Percentiles rank a stretch among this genome's conserved stretches.
These are phyloP conservation scores for Trichomycterus rosablanca DNA, from an alignment of 2,113 vertebrate genomes.

Conservation along the genomic window DNA sequence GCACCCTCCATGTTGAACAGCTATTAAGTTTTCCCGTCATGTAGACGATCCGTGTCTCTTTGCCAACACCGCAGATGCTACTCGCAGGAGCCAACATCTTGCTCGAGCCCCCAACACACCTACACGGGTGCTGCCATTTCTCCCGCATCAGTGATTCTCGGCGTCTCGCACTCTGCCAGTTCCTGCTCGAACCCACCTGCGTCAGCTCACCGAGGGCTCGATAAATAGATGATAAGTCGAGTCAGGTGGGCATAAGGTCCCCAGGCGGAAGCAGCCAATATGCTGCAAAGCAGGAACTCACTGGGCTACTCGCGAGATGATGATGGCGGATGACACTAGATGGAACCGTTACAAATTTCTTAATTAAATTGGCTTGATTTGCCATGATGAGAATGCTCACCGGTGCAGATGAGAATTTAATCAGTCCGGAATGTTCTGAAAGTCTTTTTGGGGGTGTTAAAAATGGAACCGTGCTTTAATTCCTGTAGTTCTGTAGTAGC, in stretches of 20 bases:
- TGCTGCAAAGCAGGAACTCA: not conserved
- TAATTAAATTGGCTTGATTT: too few species aligned
- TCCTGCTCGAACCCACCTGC: too few species aligned
- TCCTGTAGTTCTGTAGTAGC: too few species aligned
- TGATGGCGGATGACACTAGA: not conserved
- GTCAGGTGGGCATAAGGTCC: not conserved
- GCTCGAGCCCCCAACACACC: not conserved
- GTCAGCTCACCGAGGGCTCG: too few species aligned
- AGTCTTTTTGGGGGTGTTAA: too few species aligned
- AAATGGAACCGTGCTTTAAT: too few species aligned
- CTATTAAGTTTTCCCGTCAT: not conserved
- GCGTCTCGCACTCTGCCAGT: too few species aligned
- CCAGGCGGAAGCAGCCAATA: not conserved
- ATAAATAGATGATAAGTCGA: not conserved
- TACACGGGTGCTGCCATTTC: not conserved
- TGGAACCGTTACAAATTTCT: not conserved
- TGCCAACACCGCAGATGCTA: slow-evolving; percentile 6
- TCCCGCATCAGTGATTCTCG: not conserved
- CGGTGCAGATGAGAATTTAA: too few species aligned
- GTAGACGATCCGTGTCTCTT: not conserved
- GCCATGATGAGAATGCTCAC: too few species aligned
- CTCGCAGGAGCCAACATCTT: not conserved
- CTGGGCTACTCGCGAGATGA: too few species aligned
- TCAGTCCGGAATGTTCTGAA: too few species aligned
- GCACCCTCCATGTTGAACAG: not conserved